Base-by-base conservation (phyloP, 2,113 vertebrate genomes). In the Mesembrinibis cayennensis region DNA sequence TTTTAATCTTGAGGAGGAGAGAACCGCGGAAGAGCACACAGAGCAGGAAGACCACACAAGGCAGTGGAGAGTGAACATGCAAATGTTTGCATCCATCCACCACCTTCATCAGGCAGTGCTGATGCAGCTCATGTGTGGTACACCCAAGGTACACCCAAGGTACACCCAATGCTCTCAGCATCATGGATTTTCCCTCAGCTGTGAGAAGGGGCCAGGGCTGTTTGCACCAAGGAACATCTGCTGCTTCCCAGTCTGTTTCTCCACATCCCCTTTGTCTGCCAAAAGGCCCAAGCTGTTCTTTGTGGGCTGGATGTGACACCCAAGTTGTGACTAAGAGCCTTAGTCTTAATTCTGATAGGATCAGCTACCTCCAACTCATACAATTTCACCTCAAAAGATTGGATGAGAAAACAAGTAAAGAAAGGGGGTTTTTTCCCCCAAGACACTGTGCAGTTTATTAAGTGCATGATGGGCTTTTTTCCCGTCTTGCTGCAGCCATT, bases 71-170 rank as follows among this genome's bases (percentile, higher is more conserved):
- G 19, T 21, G 16, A 66, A 56, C 3, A 1, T 36, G 38, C 1
- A 21, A 55, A 70, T 38, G 6, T 81, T 66, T 72, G 16, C 42
- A 55, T 70, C 23, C 23, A 49, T 53, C 16, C 58, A 56, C 50
- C 42, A 11, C 14, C 10, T 90, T 58, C 42, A 42, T 3, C 10
- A 4, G 23, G 15, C 29, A 82, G 16, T 13, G 16, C 18, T 2
- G 0, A 18, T 34, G 69, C 0, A 2, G 23, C 11, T 42, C 19
- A 74, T 32, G 30, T 16, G 13, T 22, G 20, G 13, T 67, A 47
- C 30, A 56, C 22, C 25, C 50, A n/a, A 82, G 26, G n/a, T n/a
- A n/a, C n/a, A n/a, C n/a, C n/a, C n/a, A n/a, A n/a, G n/a, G n/a
- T n/a, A n/a, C n/a, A n/a, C n/a, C n/a, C 8, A 26, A 4, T 38